Base-by-base conservation (phyloP, 2,113 vertebrate species). In the Polypterus bichir region DNA sequence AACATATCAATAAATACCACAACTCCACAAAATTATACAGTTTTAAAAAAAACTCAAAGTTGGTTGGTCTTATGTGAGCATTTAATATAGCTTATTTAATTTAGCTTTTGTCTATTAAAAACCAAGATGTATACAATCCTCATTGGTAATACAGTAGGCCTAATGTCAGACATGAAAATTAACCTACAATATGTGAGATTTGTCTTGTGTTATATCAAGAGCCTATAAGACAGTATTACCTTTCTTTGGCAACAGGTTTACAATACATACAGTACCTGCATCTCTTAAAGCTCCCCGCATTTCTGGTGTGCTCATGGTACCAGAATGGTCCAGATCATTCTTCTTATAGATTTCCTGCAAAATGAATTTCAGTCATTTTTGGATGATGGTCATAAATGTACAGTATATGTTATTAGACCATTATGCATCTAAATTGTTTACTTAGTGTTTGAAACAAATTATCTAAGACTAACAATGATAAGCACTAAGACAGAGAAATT, bases 211-310 rank as follows among this genome's bases (percentile, higher is more conserved):
- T 58, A 72, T 66, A 61, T 60, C 71, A 73, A 65, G 71, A 64
- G 58, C 60, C 68, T 9, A 46, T 63, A 52, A 57, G 68, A 61
- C 47, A 62, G 62, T 57, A 71, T 69, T 65, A 70, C 74, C 63
- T 70, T 59, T 59, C 67, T 52, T 54, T 47, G 63, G 70, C 59
- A 44, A 61, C 64, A 66, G 66, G 6, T 65, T 72, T 72, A 27
- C 27, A 27, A 27, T 27, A 27, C 1, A 27, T 27, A 27, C 27
- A 47, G 53, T 65, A 87, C 86, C 87, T 66, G 81, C 77, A 69
- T 83, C 83, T 59, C 72, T 74, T 55, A 90, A 74, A 56, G 86
- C 88, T 48, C 76, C 76, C 44, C 66, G 66, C 86, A 91, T 87
- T 71, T 87, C 77, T 0, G 84, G 76, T 47, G 83, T 80, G 47